Evolutionary conservation across 2,888 invertebrate genomes (phyloP).

Genomic region (Candidula unifasciata): DNA sequence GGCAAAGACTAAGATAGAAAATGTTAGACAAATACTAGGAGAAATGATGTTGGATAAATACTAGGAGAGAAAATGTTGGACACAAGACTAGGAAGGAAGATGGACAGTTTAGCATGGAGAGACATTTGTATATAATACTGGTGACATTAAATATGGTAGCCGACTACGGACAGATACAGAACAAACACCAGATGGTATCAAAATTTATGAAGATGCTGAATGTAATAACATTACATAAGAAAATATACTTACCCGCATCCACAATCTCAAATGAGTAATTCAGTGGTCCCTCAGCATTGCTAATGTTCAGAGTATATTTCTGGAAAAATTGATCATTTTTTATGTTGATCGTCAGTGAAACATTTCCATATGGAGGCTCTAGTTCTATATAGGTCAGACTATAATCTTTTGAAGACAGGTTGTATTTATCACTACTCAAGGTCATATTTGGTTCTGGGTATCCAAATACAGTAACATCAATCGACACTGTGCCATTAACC

Average conservation of each 20-base stretch:
- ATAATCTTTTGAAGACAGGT: neutral
- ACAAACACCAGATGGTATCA: no score
- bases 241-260: neutral
- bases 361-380: neutral
- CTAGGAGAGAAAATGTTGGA: no score
- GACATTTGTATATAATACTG: no score
- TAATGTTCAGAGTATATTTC: conserved; percentile 1
- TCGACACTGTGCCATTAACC: neutral
- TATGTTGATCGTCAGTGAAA: neutral
- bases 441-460: conserved; percentile 2
- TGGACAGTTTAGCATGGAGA: no score
- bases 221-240: no score
- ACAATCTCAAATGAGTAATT: neutral
- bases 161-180: no score
- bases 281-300: neutral
- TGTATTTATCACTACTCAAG: neutral
- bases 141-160: no score
- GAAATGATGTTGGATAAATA: no score
- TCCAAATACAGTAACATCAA: neutral
- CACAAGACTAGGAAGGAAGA: no score
- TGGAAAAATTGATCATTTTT: neutral
- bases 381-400: neutral
- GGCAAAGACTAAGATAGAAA: no score
- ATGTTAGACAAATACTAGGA: no score
- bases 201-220: no score